Evolutionary conservation across 2,113 vertebrate species (phyloP).

Genomic region (Pteropus alecto): DNA sequence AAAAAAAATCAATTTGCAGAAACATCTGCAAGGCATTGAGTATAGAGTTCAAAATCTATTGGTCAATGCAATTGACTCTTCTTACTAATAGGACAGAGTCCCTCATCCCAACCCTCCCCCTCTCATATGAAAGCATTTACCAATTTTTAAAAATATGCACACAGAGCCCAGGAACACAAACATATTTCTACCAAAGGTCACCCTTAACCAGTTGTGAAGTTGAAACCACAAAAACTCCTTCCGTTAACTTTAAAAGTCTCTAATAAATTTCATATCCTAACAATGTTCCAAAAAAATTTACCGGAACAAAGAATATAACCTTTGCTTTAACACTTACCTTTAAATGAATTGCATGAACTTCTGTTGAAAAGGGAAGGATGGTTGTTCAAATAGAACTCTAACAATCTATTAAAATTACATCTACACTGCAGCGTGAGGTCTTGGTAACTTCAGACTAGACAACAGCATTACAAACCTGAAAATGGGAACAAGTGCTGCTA

Average conservation of each 20-base stretch:
- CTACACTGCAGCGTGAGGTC: neutral
- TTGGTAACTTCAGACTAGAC: neutral
- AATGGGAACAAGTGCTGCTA: neutral
- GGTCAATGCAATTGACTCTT: neutral
- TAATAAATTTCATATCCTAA: neutral
- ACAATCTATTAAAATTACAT: neutral
- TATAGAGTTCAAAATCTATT: neutral
- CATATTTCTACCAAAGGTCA: neutral
- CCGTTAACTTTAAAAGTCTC: conserved; percentile 39
- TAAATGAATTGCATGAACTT: neutral
- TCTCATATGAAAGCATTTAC: conserved; percentile 16
- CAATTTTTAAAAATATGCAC: neutral
- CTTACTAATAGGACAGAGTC: neutral
- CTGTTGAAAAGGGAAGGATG: neutral
- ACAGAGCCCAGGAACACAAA: conserved; percentile 35
- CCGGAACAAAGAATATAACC: neutral
- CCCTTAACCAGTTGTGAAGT: conserved; percentile 8
- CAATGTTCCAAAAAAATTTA: neutral
- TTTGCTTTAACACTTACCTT: neutral
- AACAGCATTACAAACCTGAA: neutral
- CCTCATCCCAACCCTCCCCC: neutral
- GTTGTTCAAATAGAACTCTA: neutral
- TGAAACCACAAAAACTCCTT: conserved; percentile 46
- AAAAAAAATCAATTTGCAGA: neutral
- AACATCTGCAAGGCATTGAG: neutral